Percentiles rank a stretch among this genome's conserved stretches.
Conservation (phyloP, 2,113 vertebrate genomes). For the Muntiacus reevesi region DNA sequence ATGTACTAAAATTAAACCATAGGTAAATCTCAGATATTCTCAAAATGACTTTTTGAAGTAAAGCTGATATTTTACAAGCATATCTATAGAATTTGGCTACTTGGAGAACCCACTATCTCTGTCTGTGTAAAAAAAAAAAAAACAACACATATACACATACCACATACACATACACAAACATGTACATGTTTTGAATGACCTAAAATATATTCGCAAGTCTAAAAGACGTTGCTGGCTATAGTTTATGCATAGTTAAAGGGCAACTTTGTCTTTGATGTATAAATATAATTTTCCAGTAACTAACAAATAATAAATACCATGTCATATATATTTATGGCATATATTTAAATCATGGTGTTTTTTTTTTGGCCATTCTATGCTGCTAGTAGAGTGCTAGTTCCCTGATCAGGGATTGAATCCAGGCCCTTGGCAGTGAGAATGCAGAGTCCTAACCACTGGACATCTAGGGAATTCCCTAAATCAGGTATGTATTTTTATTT, state of each 20-base stretch:
- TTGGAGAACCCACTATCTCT: background rate
- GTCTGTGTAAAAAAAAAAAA: background rate
- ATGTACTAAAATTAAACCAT: background rate
- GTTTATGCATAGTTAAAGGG: background rate
- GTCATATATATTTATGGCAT: background rate
- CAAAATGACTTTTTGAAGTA: background rate
- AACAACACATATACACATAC: background rate
- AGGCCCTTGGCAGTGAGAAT: background rate
- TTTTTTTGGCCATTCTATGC: background rate
- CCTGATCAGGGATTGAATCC: background rate
- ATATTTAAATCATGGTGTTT: background rate
- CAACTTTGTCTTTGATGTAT: background rate
- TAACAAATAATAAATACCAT: background rate
- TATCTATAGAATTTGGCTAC: background rate
- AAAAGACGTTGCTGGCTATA: background rate
- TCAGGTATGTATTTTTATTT: background rate
- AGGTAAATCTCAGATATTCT: background rate
- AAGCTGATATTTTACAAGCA: background rate
- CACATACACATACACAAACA: background rate
- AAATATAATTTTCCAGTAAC: background rate
- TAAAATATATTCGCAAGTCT: background rate
- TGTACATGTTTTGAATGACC: background rate
- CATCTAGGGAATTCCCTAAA: background rate
- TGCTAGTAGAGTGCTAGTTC: background rate
- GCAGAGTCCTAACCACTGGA: background rate